phyloP scores from a whole-genome alignment of 2,797 vertebrate species.

The Myripristis jacobus region DNA sequence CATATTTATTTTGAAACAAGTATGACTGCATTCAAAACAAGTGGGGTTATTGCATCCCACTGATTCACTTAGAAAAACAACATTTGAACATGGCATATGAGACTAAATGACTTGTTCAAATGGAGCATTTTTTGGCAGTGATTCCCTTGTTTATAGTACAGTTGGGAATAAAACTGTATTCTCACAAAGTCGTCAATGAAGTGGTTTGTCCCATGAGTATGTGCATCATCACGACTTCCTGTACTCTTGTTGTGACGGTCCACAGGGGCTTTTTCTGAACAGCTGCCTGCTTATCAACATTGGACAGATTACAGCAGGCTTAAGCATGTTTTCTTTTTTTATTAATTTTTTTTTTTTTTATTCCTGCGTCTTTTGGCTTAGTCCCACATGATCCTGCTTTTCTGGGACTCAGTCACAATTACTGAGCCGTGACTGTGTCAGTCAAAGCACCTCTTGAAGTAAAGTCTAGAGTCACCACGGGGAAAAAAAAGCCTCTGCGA shows the following conservation, averaged over 20 bases:
- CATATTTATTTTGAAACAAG: too few relatives aligned
- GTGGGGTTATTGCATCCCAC: too few relatives aligned
- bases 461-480: constrained; percentile 2
- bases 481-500: constrained; percentile 21
- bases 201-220: background rate
- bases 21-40: too few relatives aligned
- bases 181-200: constrained; percentile 15
- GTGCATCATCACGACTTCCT: constrained; percentile 16
- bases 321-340: constrained; percentile 5
- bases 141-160: constrained; percentile 1
- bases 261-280: background rate
- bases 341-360: constrained; percentile 17
- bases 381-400: constrained; percentile 36
- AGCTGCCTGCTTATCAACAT: constrained; percentile 30
- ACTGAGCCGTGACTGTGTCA: constrained; percentile 24
- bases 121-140: too few relatives aligned
- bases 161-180: background rate
- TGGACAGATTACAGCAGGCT: constrained; percentile 32
- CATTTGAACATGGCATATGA: too few relatives aligned
- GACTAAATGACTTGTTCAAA: too few relatives aligned
- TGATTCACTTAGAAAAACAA: too few relatives aligned
- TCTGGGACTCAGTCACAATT: constrained; percentile 18
- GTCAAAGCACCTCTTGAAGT: constrained; percentile 6
- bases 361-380: constrained; percentile 31
- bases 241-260: constrained; percentile 8